Conservation (phyloP, 2,113 vertebrate species). For the Sialia sialis region DNA sequence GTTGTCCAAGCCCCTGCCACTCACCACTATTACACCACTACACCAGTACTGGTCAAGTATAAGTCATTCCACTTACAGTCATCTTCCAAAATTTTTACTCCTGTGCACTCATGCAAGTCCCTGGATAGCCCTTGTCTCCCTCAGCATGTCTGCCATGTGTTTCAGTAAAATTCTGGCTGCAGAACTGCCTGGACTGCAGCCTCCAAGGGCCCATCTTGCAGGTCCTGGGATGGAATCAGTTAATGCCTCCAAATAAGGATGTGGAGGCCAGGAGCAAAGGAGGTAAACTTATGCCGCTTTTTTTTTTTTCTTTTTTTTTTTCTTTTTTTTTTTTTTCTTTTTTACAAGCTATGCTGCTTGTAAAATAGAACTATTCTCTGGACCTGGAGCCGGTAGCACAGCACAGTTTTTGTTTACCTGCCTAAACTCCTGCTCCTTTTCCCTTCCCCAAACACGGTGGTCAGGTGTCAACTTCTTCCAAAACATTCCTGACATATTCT, state of each 20-base stretch:
- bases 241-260: not conserved
- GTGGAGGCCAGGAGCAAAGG: accelerated
- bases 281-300: not conserved
- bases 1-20: not conserved
- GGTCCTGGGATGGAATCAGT: not conserved
- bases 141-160: not conserved
- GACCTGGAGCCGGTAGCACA: not conserved
- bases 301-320: not conserved
- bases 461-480: not conserved
- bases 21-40: not conserved
- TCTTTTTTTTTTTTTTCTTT: not conserved
- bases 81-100: not conserved
- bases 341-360: not conserved
- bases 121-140: not conserved
- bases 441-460: accelerated
- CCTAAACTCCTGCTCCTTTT: not conserved
- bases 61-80: not conserved
- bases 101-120: not conserved
- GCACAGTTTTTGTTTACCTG: not conserved
- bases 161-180: not conserved
- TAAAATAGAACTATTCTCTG: not conserved
- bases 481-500: not conserved
- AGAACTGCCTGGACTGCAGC: not conserved
- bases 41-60: not conserved
- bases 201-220: not conserved